A percentile compares a stretch with the other conserved stretches of the same genome.
phyloP scores from a whole-genome alignment of 1,140 invertebrate species.

The Zaprionus kolodkinae region DNA sequence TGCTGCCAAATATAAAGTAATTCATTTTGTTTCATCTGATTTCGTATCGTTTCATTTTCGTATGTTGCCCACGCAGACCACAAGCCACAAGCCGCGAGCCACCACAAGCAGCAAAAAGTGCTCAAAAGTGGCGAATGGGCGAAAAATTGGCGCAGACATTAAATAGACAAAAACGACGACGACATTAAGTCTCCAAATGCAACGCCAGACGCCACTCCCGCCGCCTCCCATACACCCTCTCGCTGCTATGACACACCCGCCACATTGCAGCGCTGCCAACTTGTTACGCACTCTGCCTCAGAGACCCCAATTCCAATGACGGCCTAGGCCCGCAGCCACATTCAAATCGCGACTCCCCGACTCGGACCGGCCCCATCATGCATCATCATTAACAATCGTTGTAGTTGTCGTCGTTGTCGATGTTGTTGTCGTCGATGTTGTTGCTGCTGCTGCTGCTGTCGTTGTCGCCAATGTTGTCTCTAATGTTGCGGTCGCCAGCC shows the following conservation, averaged over 20 bases:
- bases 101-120: conserved; percentile 18
- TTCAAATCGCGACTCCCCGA: not conserved
- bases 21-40: conserved; percentile 28
- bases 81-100: too few relatives aligned
- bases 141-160: conserved; percentile 45
- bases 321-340: conserved; percentile 12
- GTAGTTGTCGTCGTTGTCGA: conserved; percentile 5
- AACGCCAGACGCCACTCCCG: conserved; percentile 7
- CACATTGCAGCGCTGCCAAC: conserved; percentile 42
- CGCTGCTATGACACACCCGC: conserved; percentile 2
- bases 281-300: conserved; percentile 47
- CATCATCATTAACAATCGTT: conserved; percentile 53
- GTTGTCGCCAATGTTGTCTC: conserved; percentile 38
- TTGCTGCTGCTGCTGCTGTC: conserved; percentile 11
- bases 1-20: conserved; percentile 43
- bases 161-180: conserved; percentile 48
- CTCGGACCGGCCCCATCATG: conserved; percentile 30
- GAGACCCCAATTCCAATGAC: conserved; percentile 38
- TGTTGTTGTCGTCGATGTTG: conserved; percentile 13
- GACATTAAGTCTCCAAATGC: conserved; percentile 46
- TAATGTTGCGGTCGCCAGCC: conserved; percentile 45
- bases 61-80: conserved; percentile 25
- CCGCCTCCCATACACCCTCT: not conserved
- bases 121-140: conserved; percentile 7
- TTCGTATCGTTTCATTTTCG: conserved; percentile 14